These are phyloP conservation scores for Aix galericulata DNA, from an alignment of 2,113 vertebrate genomes.

Conservation along the genomic window DNA sequence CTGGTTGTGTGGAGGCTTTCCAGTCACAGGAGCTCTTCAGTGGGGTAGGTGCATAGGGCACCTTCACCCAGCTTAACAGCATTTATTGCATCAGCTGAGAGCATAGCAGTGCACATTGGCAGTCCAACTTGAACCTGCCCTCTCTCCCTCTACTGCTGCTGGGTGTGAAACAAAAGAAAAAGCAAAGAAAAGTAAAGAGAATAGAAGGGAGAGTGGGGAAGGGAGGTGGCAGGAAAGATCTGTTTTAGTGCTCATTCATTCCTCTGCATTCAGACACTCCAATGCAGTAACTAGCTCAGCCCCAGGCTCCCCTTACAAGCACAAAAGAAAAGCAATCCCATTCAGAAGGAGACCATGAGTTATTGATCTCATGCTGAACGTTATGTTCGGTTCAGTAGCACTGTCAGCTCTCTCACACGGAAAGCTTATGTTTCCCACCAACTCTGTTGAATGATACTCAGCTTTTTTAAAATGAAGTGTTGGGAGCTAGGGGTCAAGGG, in stretches of 20 bases:
- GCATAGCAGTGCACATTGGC: not conserved
- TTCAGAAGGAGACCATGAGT: constrained; percentile 66
- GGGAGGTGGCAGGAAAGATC: not conserved
- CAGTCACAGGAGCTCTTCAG: accelerated
- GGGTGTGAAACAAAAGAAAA: constrained; percentile 2
- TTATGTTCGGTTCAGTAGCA: constrained; percentile 60
- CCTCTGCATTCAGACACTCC: constrained; percentile 30
- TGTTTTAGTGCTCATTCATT: constrained; percentile 44
- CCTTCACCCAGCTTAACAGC: accelerated
- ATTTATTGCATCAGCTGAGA: accelerated
- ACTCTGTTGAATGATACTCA: constrained; percentile 51
- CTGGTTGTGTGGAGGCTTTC: not conserved
- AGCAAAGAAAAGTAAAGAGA: not conserved
- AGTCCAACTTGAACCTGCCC: not conserved
- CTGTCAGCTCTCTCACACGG: constrained; percentile 35
- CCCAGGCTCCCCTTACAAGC: constrained; percentile 55
- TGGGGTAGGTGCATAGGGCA: not conserved
- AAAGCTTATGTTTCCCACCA: constrained; percentile 63
- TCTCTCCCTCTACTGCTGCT: not conserved
- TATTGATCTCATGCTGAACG: constrained; percentile 64
- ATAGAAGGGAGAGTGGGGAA: not conserved
- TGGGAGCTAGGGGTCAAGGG: constrained; percentile 20
- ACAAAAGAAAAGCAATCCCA: constrained; percentile 69
- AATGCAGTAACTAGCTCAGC: constrained; percentile 52
- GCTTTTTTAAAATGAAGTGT: constrained; percentile 40